Evolutionary conservation across 2,797 vertebrate species (phyloP), one percentile per base, ranked within the genome.

Genomic region (Agapornis canus): DNA sequence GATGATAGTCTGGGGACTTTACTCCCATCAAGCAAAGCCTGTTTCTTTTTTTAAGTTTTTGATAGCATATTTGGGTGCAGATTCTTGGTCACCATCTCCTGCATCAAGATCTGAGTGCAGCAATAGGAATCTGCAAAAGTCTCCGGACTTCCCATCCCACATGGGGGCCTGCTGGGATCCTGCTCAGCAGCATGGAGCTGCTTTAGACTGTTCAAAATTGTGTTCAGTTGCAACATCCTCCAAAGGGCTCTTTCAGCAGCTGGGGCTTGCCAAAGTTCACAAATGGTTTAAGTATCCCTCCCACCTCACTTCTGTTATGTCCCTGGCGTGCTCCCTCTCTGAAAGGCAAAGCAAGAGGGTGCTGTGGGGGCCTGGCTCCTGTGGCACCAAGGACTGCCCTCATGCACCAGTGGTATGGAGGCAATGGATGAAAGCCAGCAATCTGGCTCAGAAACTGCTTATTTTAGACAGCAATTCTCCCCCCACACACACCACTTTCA

Each of bases 291-390:
- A 39, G 35, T 1, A 32, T 27, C 57, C 45, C 57, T 89, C 60
- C 78, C 64, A 60, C 52, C 31, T 4, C 0, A 27, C 48, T 48
- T 35, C 69, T 26, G 65, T 39, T 7, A 12, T 4, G 0, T 42
- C 75, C 86, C 45, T 10, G n/a, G 27, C 0, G 0, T 5, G n/a
- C 6, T 82, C 25, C 26, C 20, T 32, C 39, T 0, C 0, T 1
- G 26, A 68, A 89, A 89, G 15, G 86, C 89, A 65, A 22, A 47
- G 39, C 0, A 0, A 37, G 42, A 75, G n/a, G 37, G 25, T 78
- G 57, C 49, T 45, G 47, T 0, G 4, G 52, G 45, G 48, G 11
- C 56, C 86, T 63, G 47, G 31, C 31, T 89, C 37, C 60, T 1
- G 9, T 3, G 0, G 35, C 75, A 23, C 57, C 1, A 0, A 66